phyloP scores from a whole-genome alignment of 2,888 invertebrate species.

The Miltochrista miniata region DNA sequence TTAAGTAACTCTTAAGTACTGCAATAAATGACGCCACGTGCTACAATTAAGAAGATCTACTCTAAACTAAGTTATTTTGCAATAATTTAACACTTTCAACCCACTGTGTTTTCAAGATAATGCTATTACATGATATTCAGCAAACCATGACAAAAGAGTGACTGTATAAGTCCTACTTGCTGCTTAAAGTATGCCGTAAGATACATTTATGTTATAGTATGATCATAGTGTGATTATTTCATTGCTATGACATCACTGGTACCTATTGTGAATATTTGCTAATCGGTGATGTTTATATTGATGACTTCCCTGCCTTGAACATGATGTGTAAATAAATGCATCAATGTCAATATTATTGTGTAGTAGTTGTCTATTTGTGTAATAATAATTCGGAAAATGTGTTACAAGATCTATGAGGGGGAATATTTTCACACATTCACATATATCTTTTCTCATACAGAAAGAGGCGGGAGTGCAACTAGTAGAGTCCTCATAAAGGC shows the following conservation, averaged over 20 bases:
- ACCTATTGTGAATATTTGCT: constrained; percentile 15
- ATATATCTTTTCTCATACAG: too few relatives aligned
- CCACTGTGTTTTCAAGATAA: constrained; percentile 49
- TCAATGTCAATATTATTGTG: not conserved
- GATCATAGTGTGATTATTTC: constrained; percentile 39
- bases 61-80: constrained; percentile 48
- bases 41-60: constrained; percentile 34
- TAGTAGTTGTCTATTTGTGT: not conserved
- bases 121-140: constrained; percentile 63
- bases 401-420: too few relatives aligned
- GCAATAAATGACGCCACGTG: constrained; percentile 13
- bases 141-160: constrained; percentile 60
- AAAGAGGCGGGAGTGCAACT: too few relatives aligned
- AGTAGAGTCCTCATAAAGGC: too few relatives aligned
- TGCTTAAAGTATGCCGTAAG: constrained; percentile 18
- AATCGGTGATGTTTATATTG: constrained; percentile 6
- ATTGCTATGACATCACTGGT: constrained; percentile 32
- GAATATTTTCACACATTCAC: too few relatives aligned
- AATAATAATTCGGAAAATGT: not conserved
- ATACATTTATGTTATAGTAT: constrained; percentile 58
- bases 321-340: not conserved
- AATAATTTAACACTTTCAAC: constrained; percentile 63
- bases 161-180: constrained; percentile 25
- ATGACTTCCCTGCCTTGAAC: not conserved
- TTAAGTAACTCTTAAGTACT: not conserved